Percentiles rank a stretch among this genome's conserved stretches.
These are phyloP conservation scores for Nannoperca obscura DNA, from an alignment of 2,797 vertebrate species.

Conservation along the genomic window DNA sequence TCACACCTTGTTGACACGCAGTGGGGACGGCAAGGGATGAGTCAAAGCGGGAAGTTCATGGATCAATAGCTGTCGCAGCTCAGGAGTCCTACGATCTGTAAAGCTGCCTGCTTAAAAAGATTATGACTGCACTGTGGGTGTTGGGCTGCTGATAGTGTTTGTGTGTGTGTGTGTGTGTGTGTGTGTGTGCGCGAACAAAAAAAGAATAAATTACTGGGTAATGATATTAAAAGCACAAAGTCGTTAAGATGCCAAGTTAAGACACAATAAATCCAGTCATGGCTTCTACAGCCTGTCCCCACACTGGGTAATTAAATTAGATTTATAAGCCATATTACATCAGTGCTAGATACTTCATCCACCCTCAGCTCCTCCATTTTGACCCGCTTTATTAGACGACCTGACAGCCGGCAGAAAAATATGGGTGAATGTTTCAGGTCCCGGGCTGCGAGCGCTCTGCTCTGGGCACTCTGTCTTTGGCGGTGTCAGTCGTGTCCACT, in stretches of 20 bases:
- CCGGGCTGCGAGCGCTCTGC: slow-evolving; percentile 86
- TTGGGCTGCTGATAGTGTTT: slow-evolving; percentile 41
- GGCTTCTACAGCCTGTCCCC: slow-evolving; percentile 94
- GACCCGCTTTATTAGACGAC: slow-evolving; percentile 96
- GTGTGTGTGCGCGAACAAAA: slow-evolving; percentile 79
- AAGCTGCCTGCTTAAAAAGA: slow-evolving; percentile 76
- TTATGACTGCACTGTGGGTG: slow-evolving; percentile 72
- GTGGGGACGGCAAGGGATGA: slow-evolving; percentile 40
- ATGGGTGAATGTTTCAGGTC: slow-evolving; percentile 93
- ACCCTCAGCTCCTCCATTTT: slow-evolving; percentile 88
- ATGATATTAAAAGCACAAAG: slow-evolving; percentile 99
- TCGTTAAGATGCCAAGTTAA: slow-evolving; percentile 99
- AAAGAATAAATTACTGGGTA: slow-evolving; percentile 96
- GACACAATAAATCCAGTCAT: slow-evolving; percentile 95
- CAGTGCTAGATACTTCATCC: slow-evolving; percentile 95
- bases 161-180: slow-evolving; percentile 42
- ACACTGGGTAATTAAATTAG: slow-evolving; percentile 98
- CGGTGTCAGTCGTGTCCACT: slow-evolving; percentile 90
- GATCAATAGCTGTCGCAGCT: slow-evolving; percentile 74
- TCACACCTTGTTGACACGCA: slow-evolving; percentile 59
- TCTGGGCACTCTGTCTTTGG: slow-evolving; percentile 92
- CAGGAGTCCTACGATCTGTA: slow-evolving; percentile 68
- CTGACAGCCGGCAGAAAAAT: slow-evolving; percentile 93
- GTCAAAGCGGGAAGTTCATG: slow-evolving; percentile 68
- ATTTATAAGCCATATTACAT: slow-evolving; percentile 98